These are phyloP conservation scores for Gallinago media DNA, from an alignment of 2,113 vertebrate species.

Conservation along the genomic window DNA sequence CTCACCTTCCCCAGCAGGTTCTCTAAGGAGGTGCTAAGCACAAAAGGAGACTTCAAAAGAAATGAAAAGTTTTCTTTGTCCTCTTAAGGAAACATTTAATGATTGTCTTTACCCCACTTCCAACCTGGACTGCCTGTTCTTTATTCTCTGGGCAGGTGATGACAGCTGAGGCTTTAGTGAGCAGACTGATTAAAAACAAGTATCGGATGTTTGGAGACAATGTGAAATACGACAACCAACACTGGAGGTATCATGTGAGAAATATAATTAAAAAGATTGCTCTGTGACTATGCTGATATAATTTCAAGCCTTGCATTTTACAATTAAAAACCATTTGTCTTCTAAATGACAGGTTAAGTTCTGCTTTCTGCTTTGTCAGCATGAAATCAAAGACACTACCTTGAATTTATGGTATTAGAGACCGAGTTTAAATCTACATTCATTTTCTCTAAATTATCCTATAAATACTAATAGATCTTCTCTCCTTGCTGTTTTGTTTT, in stretches of 20 bases:
- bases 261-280: background rate
- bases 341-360: slow-evolving; percentile 1
- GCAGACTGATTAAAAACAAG: slow-evolving; percentile 14
- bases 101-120: background rate
- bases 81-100: background rate
- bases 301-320: background rate
- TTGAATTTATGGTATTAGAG: background rate
- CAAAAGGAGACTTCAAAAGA: slow-evolving; percentile 17
- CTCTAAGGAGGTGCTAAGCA: background rate
- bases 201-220: slow-evolving; percentile 18
- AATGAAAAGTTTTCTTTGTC: slow-evolving; percentile 8
- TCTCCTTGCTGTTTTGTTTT: background rate
- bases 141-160: slow-evolving; percentile 18
- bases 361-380: background rate
- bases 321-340: slow-evolving; percentile 9
- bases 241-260: background rate
- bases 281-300: background rate
- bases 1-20: background rate
- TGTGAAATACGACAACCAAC: slow-evolving; percentile 17
- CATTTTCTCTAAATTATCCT: background rate
- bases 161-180: slow-evolving; percentile 20
- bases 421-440: background rate
- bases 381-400: background rate
- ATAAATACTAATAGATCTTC: background rate
- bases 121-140: background rate